phyloP scores from a whole-genome alignment of 2,888 invertebrate species.

The Troides oblongomaculatus region DNA sequence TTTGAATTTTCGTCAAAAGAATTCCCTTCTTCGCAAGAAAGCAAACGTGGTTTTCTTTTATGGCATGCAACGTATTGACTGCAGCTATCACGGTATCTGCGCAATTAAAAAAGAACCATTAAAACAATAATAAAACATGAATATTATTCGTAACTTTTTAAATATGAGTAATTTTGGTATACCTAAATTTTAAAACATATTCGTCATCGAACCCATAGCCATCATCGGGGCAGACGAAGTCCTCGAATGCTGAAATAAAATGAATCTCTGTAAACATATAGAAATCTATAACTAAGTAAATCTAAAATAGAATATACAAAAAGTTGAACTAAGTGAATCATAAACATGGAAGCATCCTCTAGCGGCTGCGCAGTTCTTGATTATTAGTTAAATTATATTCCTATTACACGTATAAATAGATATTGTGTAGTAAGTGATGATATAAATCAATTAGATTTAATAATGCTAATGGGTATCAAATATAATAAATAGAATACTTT shows the following conservation, averaged over 20 bases:
- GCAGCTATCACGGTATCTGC: constrained; percentile 26
- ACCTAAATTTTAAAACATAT: constrained; percentile 13
- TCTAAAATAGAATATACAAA: neutral
- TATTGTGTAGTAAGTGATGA: too few relatives aligned
- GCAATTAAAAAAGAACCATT: neutral
- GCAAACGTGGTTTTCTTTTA: constrained; percentile 22
- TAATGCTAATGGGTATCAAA: neutral
- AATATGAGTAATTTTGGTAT: neutral
- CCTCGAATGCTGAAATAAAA: constrained; percentile 50
- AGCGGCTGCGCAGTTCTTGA: neutral
- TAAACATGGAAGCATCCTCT: neutral
- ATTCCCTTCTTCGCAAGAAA: constrained; percentile 23
- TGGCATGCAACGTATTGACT: constrained; percentile 26
- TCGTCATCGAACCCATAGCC: constrained; percentile 5
- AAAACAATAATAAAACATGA: neutral
- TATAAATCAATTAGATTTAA: too few relatives aligned
- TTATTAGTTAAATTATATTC: too few relatives aligned
- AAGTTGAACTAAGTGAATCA: neutral
- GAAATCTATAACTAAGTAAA: too few relatives aligned
- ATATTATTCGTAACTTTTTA: neutral
- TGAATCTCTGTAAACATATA: too few relatives aligned
- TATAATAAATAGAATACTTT: neutral
- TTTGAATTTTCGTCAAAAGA: constrained; percentile 22
- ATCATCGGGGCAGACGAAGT: constrained; percentile 15
- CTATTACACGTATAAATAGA: too few relatives aligned